Evolutionary conservation across 2,113 vertebrate genomes (phyloP), one percentile per base, ranked within the genome.

Genomic region (Falcunculus frontatus): DNA sequence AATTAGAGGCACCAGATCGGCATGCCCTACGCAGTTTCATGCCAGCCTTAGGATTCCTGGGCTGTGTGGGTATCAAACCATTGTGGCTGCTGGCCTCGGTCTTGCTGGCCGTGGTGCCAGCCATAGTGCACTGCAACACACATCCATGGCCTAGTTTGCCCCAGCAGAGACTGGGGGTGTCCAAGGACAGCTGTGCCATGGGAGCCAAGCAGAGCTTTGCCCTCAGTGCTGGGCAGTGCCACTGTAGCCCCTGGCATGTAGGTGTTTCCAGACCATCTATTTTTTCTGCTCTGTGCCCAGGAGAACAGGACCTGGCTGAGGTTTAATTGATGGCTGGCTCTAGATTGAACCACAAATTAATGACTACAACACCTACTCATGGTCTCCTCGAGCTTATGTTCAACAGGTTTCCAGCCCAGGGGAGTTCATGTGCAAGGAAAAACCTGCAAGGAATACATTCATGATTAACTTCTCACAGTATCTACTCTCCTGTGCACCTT

Each of bases 391-490:
- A 33, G 25, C 49, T 69, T 33, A 13, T 16, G 16, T 20, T 70
- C 16, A 35, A 30, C 18, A 72, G 20, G 10, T 92, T 84, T 78
- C 19, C 69, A 87, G 16, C 47, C 60, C 42, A 75, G 19, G 6
- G 50, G 16, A 46, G 10, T 25, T 13, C 1, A 0, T 20, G 14
- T 29, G 33, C 25, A 35, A 47, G 6, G 4, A 35, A 39, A 13
- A 49, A 84, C 3, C 23, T 53, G 29, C 8, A 82, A 82, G 13
- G 60, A 60, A 68, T 94, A 57, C 2, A 3, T 46, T 57, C 6
- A 29, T 33, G 4, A 12, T 84, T 59, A 81, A 46, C 32, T 70
- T 74, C 29, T 68, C 23, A 11, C 13, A 9, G 4, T 5, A 5
- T 10, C 39, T 50, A 9, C 19, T 62, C 35, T 63, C 16, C 27